These are phyloP conservation scores for Caranx ignobilis DNA, from an alignment of 2,113 vertebrate genomes.

Conservation along the genomic window DNA sequence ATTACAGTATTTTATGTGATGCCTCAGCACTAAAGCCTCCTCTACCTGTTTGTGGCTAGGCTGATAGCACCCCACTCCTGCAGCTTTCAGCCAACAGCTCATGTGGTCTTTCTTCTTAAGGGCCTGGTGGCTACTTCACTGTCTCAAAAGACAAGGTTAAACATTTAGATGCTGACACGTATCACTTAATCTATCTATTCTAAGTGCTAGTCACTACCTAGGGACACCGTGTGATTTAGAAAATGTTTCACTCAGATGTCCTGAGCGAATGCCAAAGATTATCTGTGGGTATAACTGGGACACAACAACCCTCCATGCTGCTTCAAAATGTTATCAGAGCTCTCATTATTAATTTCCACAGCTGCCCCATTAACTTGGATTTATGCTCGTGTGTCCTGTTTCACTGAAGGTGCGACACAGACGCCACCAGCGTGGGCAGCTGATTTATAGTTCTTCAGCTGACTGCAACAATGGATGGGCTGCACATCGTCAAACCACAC, in stretches of 20 bases:
- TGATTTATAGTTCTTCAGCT: no score
- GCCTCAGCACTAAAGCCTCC: slow-evolving; percentile 42
- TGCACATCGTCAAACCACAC: no score
- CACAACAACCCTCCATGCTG: not conserved
- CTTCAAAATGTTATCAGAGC: not conserved
- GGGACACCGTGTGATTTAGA: not conserved
- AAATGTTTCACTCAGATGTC: not conserved
- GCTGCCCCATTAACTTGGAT: slow-evolving; percentile 23
- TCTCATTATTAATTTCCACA: slow-evolving; percentile 5
- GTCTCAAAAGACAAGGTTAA: not conserved
- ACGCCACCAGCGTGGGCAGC: not conserved
- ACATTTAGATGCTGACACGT: not conserved
- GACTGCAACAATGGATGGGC: no score
- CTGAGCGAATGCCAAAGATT: not conserved
- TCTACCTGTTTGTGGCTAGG: slow-evolving; percentile 26
- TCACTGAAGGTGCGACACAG: no score
- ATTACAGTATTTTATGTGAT: slow-evolving; percentile 33
- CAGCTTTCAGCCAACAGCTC: not conserved
- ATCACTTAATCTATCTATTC: not conserved
- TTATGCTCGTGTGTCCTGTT: not conserved
- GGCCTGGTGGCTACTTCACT: not conserved
- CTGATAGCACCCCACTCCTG: slow-evolving; percentile 24
- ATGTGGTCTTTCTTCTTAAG: not conserved
- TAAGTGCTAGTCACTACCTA: not conserved
- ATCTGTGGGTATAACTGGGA: not conserved